Conservation (phyloP, 2,888 invertebrate species). For the Sylvicola fuscatus region DNA sequence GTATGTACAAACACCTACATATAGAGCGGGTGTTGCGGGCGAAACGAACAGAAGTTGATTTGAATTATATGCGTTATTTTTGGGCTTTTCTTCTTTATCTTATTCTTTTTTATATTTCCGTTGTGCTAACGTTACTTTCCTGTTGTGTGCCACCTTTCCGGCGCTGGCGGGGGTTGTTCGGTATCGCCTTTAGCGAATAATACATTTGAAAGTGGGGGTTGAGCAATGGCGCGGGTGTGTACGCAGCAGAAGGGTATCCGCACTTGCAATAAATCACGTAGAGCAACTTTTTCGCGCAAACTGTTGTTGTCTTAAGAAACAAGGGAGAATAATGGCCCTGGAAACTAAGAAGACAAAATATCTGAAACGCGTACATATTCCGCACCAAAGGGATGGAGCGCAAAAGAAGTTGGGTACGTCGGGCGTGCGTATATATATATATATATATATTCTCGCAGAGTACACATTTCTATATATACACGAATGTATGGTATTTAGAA, state of each 20-base stretch:
- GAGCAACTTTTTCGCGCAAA: slow-evolving; percentile 13
- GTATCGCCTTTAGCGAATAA: slow-evolving; percentile 4
- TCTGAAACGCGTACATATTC: no score
- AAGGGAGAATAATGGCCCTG: no score
- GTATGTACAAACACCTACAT: neutral
- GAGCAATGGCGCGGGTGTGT: neutral
- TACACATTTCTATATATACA: no score
- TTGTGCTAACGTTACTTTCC: no score
- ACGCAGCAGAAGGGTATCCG: neutral
- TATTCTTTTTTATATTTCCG: neutral
- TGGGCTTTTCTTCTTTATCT: slow-evolving; percentile 2
- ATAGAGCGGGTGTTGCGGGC: neutral
- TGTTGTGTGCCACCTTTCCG: neutral
- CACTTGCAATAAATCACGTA: slow-evolving; percentile 11
- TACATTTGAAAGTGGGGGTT: neutral
- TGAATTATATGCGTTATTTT: slow-evolving; percentile 1
- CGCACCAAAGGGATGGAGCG: no score
- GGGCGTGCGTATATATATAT: no score
- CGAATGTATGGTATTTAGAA: no score
- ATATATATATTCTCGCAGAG: no score
- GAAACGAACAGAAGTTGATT: neutral
- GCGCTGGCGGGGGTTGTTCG: slow-evolving; percentile 4
- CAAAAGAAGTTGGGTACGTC: no score
- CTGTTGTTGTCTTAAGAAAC: slow-evolving; percentile 8
- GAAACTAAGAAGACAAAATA: no score